These are phyloP conservation scores for Hystrix brachyura DNA, from an alignment of 2,113 vertebrate genomes.

Conservation along the genomic window DNA sequence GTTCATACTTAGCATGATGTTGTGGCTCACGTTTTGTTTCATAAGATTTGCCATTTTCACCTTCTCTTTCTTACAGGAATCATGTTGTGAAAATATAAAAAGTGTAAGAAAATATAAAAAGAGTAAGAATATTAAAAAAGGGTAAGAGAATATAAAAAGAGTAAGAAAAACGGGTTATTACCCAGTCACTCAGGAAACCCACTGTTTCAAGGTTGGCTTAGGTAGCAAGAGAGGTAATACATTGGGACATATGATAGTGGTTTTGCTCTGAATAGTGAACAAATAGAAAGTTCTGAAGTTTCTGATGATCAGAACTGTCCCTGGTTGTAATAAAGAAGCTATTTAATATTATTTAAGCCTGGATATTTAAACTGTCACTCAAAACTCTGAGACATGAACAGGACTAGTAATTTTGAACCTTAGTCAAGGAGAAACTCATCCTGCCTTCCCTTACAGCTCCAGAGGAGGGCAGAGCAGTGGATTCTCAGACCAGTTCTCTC, in stretches of 20 bases:
- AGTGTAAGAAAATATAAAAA: background rate
- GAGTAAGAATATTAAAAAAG: background rate
- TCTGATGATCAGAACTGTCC: background rate
- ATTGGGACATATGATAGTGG: background rate
- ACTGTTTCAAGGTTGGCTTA: conserved; percentile 40
- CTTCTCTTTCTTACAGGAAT: background rate
- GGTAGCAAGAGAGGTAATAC: background rate
- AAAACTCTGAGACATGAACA: conserved; percentile 18
- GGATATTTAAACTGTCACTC: conserved; percentile 6
- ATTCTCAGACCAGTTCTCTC: background rate
- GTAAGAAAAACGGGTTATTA: conserved; percentile 29
- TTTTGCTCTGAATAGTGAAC: conserved; percentile 21
- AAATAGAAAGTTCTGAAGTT: conserved; percentile 28
- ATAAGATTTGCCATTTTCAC: background rate
- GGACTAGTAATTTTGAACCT: background rate
- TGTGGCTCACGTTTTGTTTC: conserved; percentile 48
- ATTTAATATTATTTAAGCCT: conserved; percentile 28
- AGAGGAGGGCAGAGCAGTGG: conserved; percentile 8
- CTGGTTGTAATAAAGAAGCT: background rate
- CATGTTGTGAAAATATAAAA: conserved; percentile 57
- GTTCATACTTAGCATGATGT: background rate
- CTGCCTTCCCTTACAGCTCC: conserved; percentile 31
- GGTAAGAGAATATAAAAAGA: background rate
- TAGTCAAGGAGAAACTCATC: background rate
- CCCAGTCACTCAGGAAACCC: background rate